Evolutionary conservation across 2,797 vertebrate genomes (phyloP), one percentile per base, ranked within the genome.

Genomic region (Manis javanica): DNA sequence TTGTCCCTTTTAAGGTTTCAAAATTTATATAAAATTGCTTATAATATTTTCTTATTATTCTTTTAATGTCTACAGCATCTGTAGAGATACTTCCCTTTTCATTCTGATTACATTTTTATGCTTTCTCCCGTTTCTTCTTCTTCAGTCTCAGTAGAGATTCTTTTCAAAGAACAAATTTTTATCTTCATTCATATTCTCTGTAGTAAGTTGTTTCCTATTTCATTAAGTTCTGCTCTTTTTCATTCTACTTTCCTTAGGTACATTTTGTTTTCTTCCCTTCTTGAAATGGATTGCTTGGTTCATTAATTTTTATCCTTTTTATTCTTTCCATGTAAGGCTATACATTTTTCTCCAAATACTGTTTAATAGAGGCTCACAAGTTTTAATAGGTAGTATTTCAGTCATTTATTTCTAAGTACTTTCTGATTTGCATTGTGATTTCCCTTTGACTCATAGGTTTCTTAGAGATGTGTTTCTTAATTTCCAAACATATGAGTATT

Each of bases 401-500:
- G 39, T 64, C 55, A 63, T 71, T 89, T 95, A 37, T 79, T 74
- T 83, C 34, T 53, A 87, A 59, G 75, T 59, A 34, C 51, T 87
- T 86, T 90, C 11, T 86, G 42, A 46, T 89, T 89, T 79, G 49
- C 55, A 59, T 78, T 63, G 34, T 57, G 71, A 84, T 84, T 84
- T 55, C 21, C 51, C 46, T 84, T 71, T 77, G 71, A 69, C 61
- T 82, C 55, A 71, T n/a, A 78, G 46, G 19, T 64, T 10, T 82
- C 19, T 69, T 75, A 91, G 42, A 91, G 77, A 59, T 90, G 19
- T 93, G 42, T 68, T 90, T 93, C 39, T 66, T 75, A 42, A 61
- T 92, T 61, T 87, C 34, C 26, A 75, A 75, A 64, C 34, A 18
- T 55, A 34, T 12, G 5, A 84, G 1, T 77, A 84, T 93, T 90